Evolutionary conservation across 2,888 invertebrate species (phyloP).

Genomic region (Alviniconcha strummeri): DNA sequence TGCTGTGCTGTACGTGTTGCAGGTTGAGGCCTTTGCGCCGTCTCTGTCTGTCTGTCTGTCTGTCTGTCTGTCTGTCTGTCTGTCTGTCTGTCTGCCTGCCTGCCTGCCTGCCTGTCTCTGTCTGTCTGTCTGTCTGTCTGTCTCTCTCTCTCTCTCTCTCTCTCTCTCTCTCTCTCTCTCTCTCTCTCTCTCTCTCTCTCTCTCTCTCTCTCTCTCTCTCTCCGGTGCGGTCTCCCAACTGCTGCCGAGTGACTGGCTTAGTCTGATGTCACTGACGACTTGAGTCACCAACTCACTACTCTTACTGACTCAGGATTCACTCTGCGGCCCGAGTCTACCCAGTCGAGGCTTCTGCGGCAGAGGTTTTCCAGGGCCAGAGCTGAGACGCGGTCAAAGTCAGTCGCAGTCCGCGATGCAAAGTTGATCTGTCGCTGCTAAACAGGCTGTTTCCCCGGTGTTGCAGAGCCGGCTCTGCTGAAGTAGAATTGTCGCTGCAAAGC

Average conservation of each 20-base stretch:
- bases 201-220: not conserved
- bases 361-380: not conserved
- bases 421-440: no score
- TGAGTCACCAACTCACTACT: not conserved
- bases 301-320: no score
- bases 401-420: no score
- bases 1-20: no score
- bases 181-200: slow-evolving; percentile 19
- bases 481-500: no score
- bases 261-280: not conserved
- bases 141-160: slow-evolving; percentile 9
- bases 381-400: no score
- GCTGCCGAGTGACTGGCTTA: not conserved
- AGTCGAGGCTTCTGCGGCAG: not conserved
- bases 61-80: slow-evolving; percentile 3
- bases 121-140: slow-evolving; percentile 10
- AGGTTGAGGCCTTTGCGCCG: no score
- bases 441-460: no score
- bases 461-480: no score
- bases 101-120: not conserved
- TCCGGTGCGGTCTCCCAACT: not conserved
- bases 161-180: slow-evolving; percentile 10
- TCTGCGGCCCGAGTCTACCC: no score
- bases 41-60: not conserved
- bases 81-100: slow-evolving; percentile 9